Evolutionary conservation across 2,888 invertebrate species (phyloP), one percentile per base, ranked within the genome.

Genomic region (Eupithecia dodoneata): DNA sequence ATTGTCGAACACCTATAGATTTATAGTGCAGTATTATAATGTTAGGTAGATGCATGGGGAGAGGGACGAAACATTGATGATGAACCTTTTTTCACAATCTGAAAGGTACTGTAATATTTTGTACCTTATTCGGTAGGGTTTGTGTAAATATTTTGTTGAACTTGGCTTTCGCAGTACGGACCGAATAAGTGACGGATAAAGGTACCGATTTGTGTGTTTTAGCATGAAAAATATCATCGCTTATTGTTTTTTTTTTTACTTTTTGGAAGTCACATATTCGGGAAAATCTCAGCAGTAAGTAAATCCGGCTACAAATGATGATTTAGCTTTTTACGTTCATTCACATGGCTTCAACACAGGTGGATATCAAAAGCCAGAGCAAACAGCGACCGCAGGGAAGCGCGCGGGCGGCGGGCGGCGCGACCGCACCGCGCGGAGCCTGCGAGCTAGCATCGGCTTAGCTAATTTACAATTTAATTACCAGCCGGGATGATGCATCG

Each of bases 381-480:
- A 84, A 85, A 85, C 85, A 84, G 82, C 84, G 83, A 86, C 83
- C 85, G 81, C 86, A 86, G 85, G 84, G 83, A 7, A 2, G 63
- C 63, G 63, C 63, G 85, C n/a, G 45, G 63, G 84, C 83, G 84
- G 81, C 83, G 80, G 83, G 70, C 44, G 78, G 75, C 75, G 59
- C 85, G 83, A 88, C 89, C 87, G 85, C 88, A 88, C 85, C 83
- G 82, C 81, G 79, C 82, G 82, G 76, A 84, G 90, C 92, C 63
- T 84, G 89, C 87, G 89, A 90, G 88, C 92, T 91, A 90, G 90
- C 90, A 90, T 90, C 91, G 87, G 93, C 92, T 94, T 93, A 94
- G 94, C 94, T 94, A 94, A 94, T 94, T 94, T 93, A 94, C 94
- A 94, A 94, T 94, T 94, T 93, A 93, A 94, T 95, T 95, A 94